Base-by-base conservation (phyloP, 2,797 vertebrate genomes). In the Sparus aurata region DNA sequence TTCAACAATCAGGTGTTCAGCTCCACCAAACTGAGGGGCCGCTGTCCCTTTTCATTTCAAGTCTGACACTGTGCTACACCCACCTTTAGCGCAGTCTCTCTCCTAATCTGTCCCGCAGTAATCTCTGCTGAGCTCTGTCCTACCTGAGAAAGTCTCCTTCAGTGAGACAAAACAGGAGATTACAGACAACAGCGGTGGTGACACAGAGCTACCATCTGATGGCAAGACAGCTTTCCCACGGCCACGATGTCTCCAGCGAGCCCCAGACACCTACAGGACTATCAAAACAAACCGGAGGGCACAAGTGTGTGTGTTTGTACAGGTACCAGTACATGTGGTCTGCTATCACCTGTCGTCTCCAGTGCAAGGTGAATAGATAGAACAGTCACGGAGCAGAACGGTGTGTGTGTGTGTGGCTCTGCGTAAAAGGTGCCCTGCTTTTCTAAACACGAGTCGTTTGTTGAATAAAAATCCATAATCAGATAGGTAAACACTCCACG, bases 131-230 rank as follows among this genome's bases (percentile, higher is more conserved):
- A 57, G 22, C 68, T 85, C 72, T 66, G 71, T 75, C 41, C 75
- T 45, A 84, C 80, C 80, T 66, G 84, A 91, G 86, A 93, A 90
- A 83, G 89, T 92, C 87, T 91, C 79, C 82, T 57, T 75, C 75
- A 4, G 52, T 89, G 87, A 95, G 95, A 94, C 95, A 91, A 94
- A 95, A 95, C 94, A 95, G 83, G 69, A 94, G 93, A 95, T 95
- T 78, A 72, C 45, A 91, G 87, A 88, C 90, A 83, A 91, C 80
- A 69, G 68, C 69, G 65, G 20, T 70, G 88, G 87, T 92, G 85
- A 93, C 88, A 91, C 75, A 59, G 58, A 80, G 71, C 79, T 79
- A 17, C 81, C 90, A 89, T 91, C 91, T 88, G 90, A 92, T 91
- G 90, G 73, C 43, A 75, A 82, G 82, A 77, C 76, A 78, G 73